Conservation (phyloP, 1,140 invertebrate genomes). For the Streblospio benedicti region DNA sequence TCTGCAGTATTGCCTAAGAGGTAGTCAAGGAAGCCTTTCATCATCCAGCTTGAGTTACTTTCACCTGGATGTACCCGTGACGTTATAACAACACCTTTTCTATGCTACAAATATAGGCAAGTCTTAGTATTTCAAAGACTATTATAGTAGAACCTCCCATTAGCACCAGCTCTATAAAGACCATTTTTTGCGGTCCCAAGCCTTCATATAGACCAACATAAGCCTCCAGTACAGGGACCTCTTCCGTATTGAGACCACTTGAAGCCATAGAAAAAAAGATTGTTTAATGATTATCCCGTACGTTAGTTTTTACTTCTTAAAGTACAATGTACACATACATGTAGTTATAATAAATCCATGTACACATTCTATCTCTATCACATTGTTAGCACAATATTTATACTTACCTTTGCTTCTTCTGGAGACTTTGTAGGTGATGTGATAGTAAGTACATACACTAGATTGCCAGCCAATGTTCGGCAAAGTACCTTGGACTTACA, state of each 20-base stretch:
- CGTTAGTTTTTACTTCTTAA: too few relatives aligned
- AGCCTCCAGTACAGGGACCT: too few relatives aligned
- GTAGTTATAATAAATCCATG: neutral
- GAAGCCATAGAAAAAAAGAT: too few relatives aligned
- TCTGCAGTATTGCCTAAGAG: constrained; percentile 39
- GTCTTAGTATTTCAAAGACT: too few relatives aligned
- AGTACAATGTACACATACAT: neutral
- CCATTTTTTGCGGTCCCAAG: neutral
- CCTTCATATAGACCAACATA: too few relatives aligned
- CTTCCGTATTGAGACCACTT: too few relatives aligned
- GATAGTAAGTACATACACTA: constrained; percentile 46
- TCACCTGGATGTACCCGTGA: constrained; percentile 48
- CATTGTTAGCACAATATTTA: neutral
- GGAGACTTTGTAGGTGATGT: constrained; percentile 39
- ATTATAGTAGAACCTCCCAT: neutral
- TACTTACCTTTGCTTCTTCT: constrained; percentile 36
- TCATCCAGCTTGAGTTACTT: constrained; percentile 47
- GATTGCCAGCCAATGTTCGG: constrained; percentile 44
- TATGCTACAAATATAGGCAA: constrained; percentile 29
- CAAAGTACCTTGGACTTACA: constrained; percentile 44
- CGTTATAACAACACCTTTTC: constrained; percentile 53
- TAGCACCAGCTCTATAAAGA: neutral
- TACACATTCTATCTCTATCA: neutral
- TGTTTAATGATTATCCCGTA: too few relatives aligned
- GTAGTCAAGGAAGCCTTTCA: constrained; percentile 48